phyloP scores from a whole-genome alignment of 92 coral and sea anemone species.

The Zoanthus sociatus region DNA sequence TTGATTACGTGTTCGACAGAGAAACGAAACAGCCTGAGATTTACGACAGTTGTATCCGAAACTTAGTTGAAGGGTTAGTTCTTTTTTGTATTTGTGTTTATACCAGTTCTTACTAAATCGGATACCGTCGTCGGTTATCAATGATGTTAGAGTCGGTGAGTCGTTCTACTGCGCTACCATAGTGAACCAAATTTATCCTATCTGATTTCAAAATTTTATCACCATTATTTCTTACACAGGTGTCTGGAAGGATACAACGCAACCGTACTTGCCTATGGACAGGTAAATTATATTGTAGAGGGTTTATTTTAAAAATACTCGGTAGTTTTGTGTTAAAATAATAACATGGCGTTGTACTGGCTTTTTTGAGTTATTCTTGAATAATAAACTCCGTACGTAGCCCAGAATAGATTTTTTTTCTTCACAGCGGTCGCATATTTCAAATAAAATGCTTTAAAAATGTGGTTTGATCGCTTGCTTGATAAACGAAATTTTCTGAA shows the following conservation, averaged over 20 bases:
- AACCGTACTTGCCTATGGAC: conserved; percentile 98
- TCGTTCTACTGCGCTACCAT: background rate
- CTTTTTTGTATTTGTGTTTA: conserved; percentile 20
- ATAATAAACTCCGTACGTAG: conserved; percentile 10
- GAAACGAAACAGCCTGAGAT: conserved; percentile 82
- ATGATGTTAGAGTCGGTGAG: background rate
- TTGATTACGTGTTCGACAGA: conserved; percentile 88
- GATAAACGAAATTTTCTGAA: conserved; percentile 10
- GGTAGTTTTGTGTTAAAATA: conserved; percentile 1
- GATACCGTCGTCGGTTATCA: background rate
- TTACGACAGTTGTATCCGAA: conserved; percentile 86
- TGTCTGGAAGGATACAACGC: conserved; percentile 99
- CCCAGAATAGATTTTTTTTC: conserved; percentile 16
- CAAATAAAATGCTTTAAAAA: conserved; percentile 10
- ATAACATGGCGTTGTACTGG: conserved; percentile 18
- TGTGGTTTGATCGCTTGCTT: conserved; percentile 23
- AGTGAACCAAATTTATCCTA: background rate
- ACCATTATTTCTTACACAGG: conserved; percentile 59
- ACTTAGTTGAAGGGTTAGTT: conserved; percentile 94
- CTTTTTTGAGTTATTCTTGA: conserved; percentile 12
- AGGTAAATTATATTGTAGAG: conserved; percentile 63
- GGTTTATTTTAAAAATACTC: background rate
- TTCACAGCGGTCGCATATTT: conserved; percentile 39
- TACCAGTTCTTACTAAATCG: background rate
- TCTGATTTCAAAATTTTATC: conserved; percentile 35